Conservation (phyloP, 2,797 vertebrate genomes). For the Acanthopagrus latus region DNA sequence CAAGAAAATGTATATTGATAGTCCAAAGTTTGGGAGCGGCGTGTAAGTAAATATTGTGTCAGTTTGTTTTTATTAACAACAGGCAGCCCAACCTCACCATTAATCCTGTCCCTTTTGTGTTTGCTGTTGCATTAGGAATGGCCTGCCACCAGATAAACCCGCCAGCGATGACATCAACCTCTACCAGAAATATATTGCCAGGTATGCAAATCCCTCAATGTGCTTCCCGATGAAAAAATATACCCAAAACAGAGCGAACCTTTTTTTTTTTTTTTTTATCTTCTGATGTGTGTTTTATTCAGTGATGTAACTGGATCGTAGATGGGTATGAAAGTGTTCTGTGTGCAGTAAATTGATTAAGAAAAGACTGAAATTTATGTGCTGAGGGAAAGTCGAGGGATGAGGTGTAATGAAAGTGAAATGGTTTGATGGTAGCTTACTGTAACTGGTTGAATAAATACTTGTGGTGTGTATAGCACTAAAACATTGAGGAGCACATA, state of each 20-base stretch:
- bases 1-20: conserved; percentile 89
- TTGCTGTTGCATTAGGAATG: conserved; percentile 91
- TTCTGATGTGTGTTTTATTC: conserved; percentile 77
- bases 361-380: conserved; percentile 79
- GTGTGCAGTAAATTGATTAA: conserved; percentile 79
- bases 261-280: conserved; percentile 61
- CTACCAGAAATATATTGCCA: conserved; percentile 99
- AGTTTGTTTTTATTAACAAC: conserved; percentile 89
- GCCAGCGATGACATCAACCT: conserved; percentile 97
- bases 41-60: conserved; percentile 88
- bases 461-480: conserved; percentile 54
- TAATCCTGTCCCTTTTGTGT: conserved; percentile 86
- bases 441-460: conserved; percentile 66
- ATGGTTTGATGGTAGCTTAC: conserved; percentile 72
- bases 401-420: conserved; percentile 76
- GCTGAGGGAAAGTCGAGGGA: conserved; percentile 75
- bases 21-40: conserved; percentile 84
- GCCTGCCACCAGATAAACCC: conserved; percentile 98
- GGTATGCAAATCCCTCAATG: conserved; percentile 90
- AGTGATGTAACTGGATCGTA: conserved; percentile 74
- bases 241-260: conserved; percentile 66
- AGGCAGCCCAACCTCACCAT: conserved; percentile 76
- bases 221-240: conserved; percentile 70
- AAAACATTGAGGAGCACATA: conserved; percentile 53
- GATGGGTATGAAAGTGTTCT: conserved; percentile 69